A percentile compares a stretch with the other conserved stretches of the same genome.
Evolutionary conservation across 1,140 invertebrate species (phyloP).

Genomic region (Ostrea edulis): DNA sequence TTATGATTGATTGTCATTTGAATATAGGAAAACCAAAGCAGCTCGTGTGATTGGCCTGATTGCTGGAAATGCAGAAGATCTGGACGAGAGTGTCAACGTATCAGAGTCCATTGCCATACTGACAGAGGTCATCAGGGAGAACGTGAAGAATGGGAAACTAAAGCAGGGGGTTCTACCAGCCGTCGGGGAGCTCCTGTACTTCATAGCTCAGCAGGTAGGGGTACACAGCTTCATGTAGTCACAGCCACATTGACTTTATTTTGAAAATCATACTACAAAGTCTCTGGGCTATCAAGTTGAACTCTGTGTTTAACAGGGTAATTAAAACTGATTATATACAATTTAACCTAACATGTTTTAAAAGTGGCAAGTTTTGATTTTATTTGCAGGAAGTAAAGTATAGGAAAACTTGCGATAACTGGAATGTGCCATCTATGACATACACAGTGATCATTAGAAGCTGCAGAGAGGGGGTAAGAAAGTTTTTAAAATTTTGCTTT

Average conservation of each 20-base stretch:
- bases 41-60: conserved; percentile 72
- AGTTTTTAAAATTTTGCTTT: background rate
- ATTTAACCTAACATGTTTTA: too few species aligned
- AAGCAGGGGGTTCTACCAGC: conserved; percentile 77
- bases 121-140: conserved; percentile 77
- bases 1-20: conserved; percentile 1
- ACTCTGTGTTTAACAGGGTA: too few species aligned
- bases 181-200: conserved; percentile 76
- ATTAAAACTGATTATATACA: too few species aligned
- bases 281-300: too few species aligned
- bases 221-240: too few species aligned
- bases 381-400: conserved; percentile 58
- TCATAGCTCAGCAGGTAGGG: conserved; percentile 73
- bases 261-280: too few species aligned
- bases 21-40: conserved; percentile 69
- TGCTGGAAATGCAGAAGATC: conserved; percentile 67
- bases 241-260: too few species aligned
- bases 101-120: conserved; percentile 72
- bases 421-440: conserved; percentile 77
- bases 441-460: conserved; percentile 75
- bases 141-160: conserved; percentile 75
- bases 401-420: conserved; percentile 66
- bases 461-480: conserved; percentile 75
- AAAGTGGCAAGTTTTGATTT: too few species aligned
- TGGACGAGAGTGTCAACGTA: conserved; percentile 70